Conservation (phyloP, 64 coral and sea anemone genomes). For the Stichodactyla mertensii region DNA sequence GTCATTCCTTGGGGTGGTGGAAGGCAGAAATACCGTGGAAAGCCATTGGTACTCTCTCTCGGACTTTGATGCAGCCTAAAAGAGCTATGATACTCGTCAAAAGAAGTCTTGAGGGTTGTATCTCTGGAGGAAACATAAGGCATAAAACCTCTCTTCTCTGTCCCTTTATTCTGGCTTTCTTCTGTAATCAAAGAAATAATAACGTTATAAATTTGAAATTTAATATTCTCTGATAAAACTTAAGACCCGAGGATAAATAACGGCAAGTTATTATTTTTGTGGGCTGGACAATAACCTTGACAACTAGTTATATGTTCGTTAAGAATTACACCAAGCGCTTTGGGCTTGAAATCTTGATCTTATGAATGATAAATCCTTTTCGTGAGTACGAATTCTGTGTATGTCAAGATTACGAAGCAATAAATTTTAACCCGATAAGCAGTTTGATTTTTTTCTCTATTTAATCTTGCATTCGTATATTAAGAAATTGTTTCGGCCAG, state of each 20-base stretch:
- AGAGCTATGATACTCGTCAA: neutral
- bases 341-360: neutral
- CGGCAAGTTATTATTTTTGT: neutral
- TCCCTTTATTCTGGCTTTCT: neutral
- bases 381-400: neutral
- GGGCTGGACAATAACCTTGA: neutral
- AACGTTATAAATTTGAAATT: neutral
- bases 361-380: neutral
- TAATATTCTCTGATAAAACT: neutral
- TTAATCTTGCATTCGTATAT: neutral
- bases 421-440: neutral
- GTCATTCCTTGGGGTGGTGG: constrained; percentile 16
- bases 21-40: neutral
- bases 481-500: neutral
- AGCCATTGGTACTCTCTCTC: neutral
- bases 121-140: neutral
- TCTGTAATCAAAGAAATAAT: neutral
- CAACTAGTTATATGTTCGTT: neutral
- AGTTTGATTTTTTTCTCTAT: neutral
- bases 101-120: neutral
- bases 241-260: neutral
- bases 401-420: neutral
- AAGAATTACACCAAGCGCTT: neutral
- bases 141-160: neutral
- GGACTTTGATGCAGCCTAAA: neutral